Conservation (phyloP, 2,113 vertebrate species). For the Nesogale talazaci region DNA sequence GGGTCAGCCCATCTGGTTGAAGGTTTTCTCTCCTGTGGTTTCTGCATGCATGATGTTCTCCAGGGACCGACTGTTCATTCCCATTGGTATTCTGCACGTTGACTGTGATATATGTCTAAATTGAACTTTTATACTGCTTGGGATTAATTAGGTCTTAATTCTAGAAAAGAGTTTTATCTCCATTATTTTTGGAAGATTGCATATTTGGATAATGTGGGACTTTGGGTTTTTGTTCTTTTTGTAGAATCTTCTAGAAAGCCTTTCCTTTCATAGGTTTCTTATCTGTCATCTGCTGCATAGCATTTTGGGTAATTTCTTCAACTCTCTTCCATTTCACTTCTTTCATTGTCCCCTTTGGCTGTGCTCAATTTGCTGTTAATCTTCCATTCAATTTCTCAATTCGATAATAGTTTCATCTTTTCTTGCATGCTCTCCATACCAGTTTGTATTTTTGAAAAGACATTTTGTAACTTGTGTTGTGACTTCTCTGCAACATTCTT, state of each 20-base stretch:
- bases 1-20: no score
- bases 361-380: not conserved
- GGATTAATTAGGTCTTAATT: no score
- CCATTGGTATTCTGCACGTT: no score
- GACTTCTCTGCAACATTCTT: not conserved
- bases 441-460: not conserved
- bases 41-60: no score
- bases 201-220: not conserved
- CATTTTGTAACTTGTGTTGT: not conserved
- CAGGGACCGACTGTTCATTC: no score
- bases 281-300: not conserved
- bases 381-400: slow-evolving; percentile 40
- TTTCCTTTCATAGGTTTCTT: not conserved
- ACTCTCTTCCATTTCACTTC: not conserved
- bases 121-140: no score
- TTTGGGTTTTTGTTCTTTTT: not conserved
- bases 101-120: no score
- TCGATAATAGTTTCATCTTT: not conserved
- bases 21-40: no score
- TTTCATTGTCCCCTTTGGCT: not conserved
- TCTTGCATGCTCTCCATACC: not conserved
- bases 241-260: not conserved
- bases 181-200: no score
- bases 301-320: slow-evolving; percentile 17
- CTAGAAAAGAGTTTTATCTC: no score